Evolutionary conservation across 2,888 invertebrate species (phyloP).

Genomic region (Mesorhabditis spiculigera): DNA sequence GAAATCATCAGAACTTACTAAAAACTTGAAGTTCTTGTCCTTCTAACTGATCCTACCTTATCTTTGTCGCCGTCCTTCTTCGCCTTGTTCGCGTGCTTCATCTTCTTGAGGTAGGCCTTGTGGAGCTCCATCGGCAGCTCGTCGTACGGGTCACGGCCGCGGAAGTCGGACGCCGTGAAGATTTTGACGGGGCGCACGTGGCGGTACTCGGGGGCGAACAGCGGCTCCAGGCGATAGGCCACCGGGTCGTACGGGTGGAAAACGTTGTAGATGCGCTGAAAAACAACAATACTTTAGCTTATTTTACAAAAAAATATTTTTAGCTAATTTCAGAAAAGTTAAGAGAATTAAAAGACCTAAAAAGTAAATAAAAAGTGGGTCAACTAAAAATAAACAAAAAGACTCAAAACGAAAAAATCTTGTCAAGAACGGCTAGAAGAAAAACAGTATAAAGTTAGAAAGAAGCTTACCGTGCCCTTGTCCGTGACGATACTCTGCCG

Average conservation of each 20-base stretch:
- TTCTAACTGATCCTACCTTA: not conserved
- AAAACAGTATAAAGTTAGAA: no score
- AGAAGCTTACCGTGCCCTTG: not conserved
- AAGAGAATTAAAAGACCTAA: no score
- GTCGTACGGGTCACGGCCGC: conserved; percentile 35
- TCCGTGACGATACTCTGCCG: not conserved
- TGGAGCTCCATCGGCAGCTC: conserved; percentile 45
- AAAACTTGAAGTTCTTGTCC: no score
- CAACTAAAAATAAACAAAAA: no score
- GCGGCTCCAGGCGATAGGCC: conserved; percentile 53
- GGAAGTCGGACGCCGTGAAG: conserved; percentile 26
- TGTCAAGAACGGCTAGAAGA: no score
- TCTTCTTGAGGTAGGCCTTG: conserved; percentile 49
- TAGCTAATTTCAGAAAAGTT: not conserved
- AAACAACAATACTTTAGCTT: conserved; percentile 7
- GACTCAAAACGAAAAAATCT: no score
- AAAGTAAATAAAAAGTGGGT: no score
- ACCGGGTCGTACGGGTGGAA: conserved; percentile 53
- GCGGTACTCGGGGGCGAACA: conserved; percentile 50
- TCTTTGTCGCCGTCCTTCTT: conserved; percentile 28
- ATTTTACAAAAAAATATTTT: conserved; percentile 1
- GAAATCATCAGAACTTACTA: no score
- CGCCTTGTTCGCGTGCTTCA: conserved; percentile 44
- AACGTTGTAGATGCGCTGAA: conserved; percentile 51
- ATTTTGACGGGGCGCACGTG: conserved; percentile 53